phyloP scores from a whole-genome alignment of 1,140 invertebrate genomes.

The Steinernema feltiae region DNA sequence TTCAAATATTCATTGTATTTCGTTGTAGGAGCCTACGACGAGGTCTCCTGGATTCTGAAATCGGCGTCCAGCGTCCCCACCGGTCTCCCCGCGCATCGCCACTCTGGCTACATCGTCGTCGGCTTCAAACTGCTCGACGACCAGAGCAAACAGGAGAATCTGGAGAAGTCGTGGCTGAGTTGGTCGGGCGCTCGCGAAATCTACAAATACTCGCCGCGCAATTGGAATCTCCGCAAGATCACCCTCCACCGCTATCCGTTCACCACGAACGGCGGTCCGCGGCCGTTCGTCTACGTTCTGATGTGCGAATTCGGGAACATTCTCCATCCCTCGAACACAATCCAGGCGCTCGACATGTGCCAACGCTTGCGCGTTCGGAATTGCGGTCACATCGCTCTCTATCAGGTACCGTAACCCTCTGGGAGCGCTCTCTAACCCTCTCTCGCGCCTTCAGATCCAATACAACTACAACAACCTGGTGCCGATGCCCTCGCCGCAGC shows the following conservation, averaged over 20 bases:
- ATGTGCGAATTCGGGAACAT: conserved; percentile 54
- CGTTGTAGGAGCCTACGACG: conserved; percentile 46
- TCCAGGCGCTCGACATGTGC: conserved; percentile 53
- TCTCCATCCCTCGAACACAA: conserved; percentile 48
- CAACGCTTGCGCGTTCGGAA: conserved; percentile 49
- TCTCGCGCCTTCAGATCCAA: conserved; percentile 16
- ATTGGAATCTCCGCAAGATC: conserved; percentile 48
- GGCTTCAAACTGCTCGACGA: conserved; percentile 51
- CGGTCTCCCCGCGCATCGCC: conserved; percentile 39
- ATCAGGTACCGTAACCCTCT: conserved; percentile 41
- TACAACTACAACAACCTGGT: conserved; percentile 21
- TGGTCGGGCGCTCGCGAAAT: conserved; percentile 55
- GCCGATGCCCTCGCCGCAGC: conserved; percentile 2
- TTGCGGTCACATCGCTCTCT: conserved; percentile 51
- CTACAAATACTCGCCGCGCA: conserved; percentile 52
- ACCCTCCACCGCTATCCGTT: conserved; percentile 38
- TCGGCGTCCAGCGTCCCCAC: conserved; percentile 19
- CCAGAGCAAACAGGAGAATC: conserved; percentile 33
- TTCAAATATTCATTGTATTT: conserved; percentile 24
- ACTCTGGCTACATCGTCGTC: conserved; percentile 49
- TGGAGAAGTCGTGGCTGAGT: conserved; percentile 49
- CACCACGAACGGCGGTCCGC: conserved; percentile 23
- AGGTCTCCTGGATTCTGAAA: conserved; percentile 49
- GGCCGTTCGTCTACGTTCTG: conserved; percentile 48
- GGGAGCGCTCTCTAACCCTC: background rate